Conservation (phyloP, 2,113 vertebrate species). For the Platichthys stellatus region DNA sequence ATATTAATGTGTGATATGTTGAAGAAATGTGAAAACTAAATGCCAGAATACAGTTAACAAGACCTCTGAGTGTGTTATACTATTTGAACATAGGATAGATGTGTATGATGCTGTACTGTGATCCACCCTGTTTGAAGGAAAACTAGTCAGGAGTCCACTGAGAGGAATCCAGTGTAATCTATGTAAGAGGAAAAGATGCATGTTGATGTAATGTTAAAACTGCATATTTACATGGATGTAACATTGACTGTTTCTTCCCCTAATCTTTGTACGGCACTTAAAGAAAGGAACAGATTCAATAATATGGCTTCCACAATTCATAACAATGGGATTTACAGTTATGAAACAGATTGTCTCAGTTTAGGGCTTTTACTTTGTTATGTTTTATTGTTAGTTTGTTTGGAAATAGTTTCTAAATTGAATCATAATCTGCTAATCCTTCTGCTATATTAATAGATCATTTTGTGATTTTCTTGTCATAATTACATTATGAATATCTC, state of each 20-base stretch:
- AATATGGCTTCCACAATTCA: neutral
- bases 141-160: slow-evolving; percentile 10
- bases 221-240: slow-evolving; percentile 25
- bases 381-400: no score
- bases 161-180: neutral
- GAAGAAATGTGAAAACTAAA: slow-evolving; percentile 6
- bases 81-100: slow-evolving; percentile 28
- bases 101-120: slow-evolving; percentile 28
- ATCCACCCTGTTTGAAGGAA: slow-evolving; percentile 22
- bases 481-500: neutral
- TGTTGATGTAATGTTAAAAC: slow-evolving; percentile 26
- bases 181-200: slow-evolving; percentile 12
- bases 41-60: slow-evolving; percentile 10
- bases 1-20: neutral
- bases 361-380: neutral
- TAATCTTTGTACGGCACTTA: slow-evolving; percentile 13
- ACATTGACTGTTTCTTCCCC: slow-evolving; percentile 16
- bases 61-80: slow-evolving; percentile 17
- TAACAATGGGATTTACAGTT: neutral
- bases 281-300: neutral
- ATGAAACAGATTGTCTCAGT: neutral
- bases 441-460: no score
- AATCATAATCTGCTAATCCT: neutral
- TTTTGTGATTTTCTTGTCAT: neutral
- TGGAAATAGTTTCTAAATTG: no score